Conservation (phyloP, 2,888 invertebrate species). For the Geotrupes spiniger region DNA sequence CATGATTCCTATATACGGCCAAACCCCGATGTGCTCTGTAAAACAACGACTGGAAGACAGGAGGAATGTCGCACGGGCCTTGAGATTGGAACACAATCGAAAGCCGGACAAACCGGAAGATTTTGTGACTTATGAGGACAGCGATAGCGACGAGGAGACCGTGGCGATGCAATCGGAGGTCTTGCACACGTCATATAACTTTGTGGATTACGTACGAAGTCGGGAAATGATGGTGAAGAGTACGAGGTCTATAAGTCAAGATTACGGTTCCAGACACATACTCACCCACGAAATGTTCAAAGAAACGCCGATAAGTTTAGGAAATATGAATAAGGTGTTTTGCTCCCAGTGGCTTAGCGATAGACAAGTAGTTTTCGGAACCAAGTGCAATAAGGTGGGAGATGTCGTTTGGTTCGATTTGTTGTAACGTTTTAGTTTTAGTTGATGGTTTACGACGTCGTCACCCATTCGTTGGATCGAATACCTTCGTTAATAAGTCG, state of each 20-base stretch:
- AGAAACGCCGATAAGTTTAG: slow-evolving; percentile 78
- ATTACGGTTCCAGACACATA: slow-evolving; percentile 84
- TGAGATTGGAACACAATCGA: slow-evolving; percentile 62
- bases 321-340: slow-evolving; percentile 90
- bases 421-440: slow-evolving; percentile 43
- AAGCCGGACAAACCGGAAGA: slow-evolving; percentile 88
- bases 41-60: slow-evolving; percentile 71
- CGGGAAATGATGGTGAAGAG: slow-evolving; percentile 72
- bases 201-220: slow-evolving; percentile 80
- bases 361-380: slow-evolving; percentile 92
- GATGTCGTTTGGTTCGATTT: not conserved
- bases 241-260: slow-evolving; percentile 68
- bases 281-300: slow-evolving; percentile 86
- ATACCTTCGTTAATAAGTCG: slow-evolving; percentile 81
- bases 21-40: slow-evolving; percentile 75
- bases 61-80: slow-evolving; percentile 62
- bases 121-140: slow-evolving; percentile 85
- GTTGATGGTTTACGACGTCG: slow-evolving; percentile 90
- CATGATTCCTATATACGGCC: slow-evolving; percentile 68
- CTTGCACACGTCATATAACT: slow-evolving; percentile 77
- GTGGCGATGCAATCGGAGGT: slow-evolving; percentile 68
- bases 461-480: slow-evolving; percentile 79
- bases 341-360: slow-evolving; percentile 95
- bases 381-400: slow-evolving; percentile 91
- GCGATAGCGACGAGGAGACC: slow-evolving; percentile 82